Evolutionary conservation across 23 tunicate species (phyloP).

Genomic region (Halocynthia aurantium): DNA sequence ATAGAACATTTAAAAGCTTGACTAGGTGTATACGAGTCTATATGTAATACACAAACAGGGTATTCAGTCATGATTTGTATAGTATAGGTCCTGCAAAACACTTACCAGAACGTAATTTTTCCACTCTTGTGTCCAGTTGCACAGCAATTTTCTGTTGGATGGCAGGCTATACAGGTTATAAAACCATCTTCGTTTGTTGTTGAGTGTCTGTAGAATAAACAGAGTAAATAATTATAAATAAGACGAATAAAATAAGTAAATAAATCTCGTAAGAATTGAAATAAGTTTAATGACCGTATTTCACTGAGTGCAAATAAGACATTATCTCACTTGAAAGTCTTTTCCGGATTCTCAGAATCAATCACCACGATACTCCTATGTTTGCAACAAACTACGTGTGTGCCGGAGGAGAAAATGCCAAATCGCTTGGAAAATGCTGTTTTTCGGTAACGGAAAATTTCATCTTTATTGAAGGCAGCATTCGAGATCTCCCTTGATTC

Average conservation of each 20-base stretch:
- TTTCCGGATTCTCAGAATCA: neutral
- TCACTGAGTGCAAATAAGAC: too few species aligned
- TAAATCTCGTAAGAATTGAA: too few species aligned
- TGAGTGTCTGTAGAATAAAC: slow-evolving; percentile 4
- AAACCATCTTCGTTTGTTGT: slow-evolving; percentile 10
- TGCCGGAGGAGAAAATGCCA: slow-evolving; percentile 9
- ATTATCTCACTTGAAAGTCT: neutral
- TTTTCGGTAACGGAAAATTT: too few species aligned
- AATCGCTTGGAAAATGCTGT: neutral
- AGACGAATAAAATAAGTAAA: too few species aligned
- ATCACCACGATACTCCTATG: neutral
- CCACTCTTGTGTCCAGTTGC: slow-evolving; percentile 72
- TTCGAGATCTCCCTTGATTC: too few species aligned
- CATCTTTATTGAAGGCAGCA: too few species aligned
- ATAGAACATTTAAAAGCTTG: too few species aligned
- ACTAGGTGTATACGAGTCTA: too few species aligned
- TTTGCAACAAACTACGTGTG: slow-evolving; percentile 1
- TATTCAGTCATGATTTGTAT: too few species aligned
- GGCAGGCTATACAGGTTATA: slow-evolving; percentile 65
- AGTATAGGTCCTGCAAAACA: neutral
- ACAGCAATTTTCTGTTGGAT: slow-evolving; percentile 40
- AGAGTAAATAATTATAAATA: neutral
- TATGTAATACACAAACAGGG: too few species aligned
- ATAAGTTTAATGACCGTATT: too few species aligned
- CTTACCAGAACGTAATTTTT: slow-evolving; percentile 54